phyloP scores from a whole-genome alignment of 2,797 vertebrate genomes.

The Anguilla megastoma region DNA sequence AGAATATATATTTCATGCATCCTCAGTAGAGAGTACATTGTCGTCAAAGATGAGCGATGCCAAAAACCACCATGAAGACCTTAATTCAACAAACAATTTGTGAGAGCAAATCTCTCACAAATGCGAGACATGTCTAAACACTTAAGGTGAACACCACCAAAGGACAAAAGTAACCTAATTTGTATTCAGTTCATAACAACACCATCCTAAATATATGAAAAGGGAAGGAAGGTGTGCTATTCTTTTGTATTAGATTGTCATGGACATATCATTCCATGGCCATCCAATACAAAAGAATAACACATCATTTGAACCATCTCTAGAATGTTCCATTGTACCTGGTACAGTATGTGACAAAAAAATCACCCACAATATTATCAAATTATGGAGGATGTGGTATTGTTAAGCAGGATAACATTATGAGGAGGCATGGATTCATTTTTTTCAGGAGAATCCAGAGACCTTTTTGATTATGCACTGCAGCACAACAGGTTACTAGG shows the following conservation, averaged over 20 bases:
- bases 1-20: neutral
- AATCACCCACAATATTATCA: neutral
- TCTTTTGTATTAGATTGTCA: neutral
- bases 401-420: too few species aligned
- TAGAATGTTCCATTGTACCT: neutral
- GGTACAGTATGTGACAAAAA: neutral
- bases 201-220: neutral
- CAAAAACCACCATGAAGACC: neutral
- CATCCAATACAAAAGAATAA: too few species aligned
- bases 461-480: neutral
- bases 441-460: neutral
- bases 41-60: neutral
- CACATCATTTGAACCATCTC: neutral
- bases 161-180: neutral
- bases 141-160: neutral
- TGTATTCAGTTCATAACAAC: neutral
- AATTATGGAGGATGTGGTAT: neutral
- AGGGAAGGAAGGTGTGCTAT: neutral
- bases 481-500: neutral
- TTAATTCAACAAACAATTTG: neutral
- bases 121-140: neutral
- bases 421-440: neutral
- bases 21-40: neutral
- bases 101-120: neutral
- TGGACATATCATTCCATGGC: neutral